phyloP scores from a whole-genome alignment of 1,140 invertebrate species.

The Psilanteris sp. region DNA sequence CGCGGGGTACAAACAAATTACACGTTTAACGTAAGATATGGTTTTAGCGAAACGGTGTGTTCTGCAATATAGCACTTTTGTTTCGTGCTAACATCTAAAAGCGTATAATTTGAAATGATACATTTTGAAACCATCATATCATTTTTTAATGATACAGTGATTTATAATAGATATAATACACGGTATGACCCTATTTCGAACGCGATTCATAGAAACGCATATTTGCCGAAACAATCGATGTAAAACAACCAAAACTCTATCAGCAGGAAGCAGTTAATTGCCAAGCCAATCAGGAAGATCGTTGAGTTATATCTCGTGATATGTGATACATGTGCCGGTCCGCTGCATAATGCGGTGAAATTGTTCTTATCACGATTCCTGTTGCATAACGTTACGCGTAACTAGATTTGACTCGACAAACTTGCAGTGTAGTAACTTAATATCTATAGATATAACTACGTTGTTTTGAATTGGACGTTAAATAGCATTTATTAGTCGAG shows the following conservation, averaged over 20 bases:
- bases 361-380: constrained; percentile 58
- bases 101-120: neutral
- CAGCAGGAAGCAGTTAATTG: constrained; percentile 46
- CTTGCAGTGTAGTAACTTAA: constrained; percentile 42
- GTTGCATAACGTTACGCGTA: constrained; percentile 57
- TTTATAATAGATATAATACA: constrained; percentile 3
- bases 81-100: too few relatives aligned
- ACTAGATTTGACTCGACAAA: constrained; percentile 44
- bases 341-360: constrained; percentile 60
- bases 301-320: constrained; percentile 48
- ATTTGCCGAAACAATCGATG: constrained; percentile 40
- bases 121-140: constrained; percentile 15
- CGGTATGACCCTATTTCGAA: constrained; percentile 15
- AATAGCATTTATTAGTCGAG: constrained; percentile 15
- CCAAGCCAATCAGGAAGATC: constrained; percentile 56
- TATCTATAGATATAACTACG: constrained; percentile 36
- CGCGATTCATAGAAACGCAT: constrained; percentile 2
- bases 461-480: constrained; percentile 25
- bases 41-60: too few relatives aligned
- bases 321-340: constrained; percentile 53
- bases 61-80: too few relatives aligned
- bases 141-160: constrained; percentile 8
- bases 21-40: too few relatives aligned
- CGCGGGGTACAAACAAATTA: too few relatives aligned
- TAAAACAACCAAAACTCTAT: constrained; percentile 40